phyloP scores from a whole-genome alignment of 1,140 invertebrate genomes.

The Sinonovacula constricta region DNA sequence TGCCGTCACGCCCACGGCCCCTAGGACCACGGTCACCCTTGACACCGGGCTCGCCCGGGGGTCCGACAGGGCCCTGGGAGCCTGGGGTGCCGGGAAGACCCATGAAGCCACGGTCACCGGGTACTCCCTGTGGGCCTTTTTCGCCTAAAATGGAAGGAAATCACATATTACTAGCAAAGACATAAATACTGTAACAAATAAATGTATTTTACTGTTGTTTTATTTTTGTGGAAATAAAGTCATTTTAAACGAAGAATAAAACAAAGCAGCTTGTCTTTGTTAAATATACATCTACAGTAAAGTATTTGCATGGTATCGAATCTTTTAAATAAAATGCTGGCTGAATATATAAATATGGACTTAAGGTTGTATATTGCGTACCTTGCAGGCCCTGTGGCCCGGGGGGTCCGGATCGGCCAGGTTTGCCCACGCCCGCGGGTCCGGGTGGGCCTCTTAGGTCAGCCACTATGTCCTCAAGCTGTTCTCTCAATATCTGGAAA shows the following conservation, averaged over 20 bases:
- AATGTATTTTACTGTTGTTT: no score
- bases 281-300: no score
- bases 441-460: constrained; percentile 78
- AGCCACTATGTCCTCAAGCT: constrained; percentile 71
- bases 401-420: constrained; percentile 75
- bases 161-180: no score
- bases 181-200: no score
- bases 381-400: constrained; percentile 79
- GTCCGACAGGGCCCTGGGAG: constrained; percentile 66
- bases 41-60: constrained; percentile 43
- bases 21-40: constrained; percentile 43
- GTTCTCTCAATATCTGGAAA: constrained; percentile 70
- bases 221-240: no score
- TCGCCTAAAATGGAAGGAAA: no score
- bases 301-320: no score
- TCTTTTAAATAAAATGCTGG: no score
- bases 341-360: no score
- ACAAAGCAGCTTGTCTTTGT: no score
- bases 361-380: constrained; percentile 86
- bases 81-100: constrained; percentile 70
- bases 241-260: no score
- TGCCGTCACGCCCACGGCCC: constrained; percentile 44
- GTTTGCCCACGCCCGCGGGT: constrained; percentile 77
- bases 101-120: constrained; percentile 71
- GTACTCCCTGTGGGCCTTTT: constrained; percentile 64